Base-by-base conservation (phyloP, 2,888 invertebrate genomes). In the Platycheirus rosarum region DNA sequence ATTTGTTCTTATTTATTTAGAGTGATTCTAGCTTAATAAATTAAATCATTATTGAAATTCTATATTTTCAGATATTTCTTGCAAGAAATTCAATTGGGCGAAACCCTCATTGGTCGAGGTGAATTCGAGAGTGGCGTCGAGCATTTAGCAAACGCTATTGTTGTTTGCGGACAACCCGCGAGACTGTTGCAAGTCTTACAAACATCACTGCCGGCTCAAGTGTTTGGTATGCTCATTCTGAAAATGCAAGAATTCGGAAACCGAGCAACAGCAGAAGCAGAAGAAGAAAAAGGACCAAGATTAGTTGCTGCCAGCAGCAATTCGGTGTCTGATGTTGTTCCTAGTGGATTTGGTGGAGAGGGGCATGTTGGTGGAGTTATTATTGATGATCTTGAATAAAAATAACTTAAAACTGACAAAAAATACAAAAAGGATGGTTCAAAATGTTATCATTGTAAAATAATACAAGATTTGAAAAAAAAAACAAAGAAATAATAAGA, bases 141-240 rank as follows among this genome's bases (percentile, higher is more conserved):
- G 90, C 99, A 99, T 92, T 93, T 99, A 85, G 96, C 97, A 46
- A 98, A 97, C 91, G 99, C 99, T 7, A 96, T 99, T n/a, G 96
- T 97, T 2, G 96, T 99, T 23, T 99, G 99, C 89, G 98, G 98
- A 9, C 98, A 99, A 85, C 91, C 91, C 23, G 88, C 90, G 51
- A 88, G 90, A 62, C 85, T 91, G 11, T 85, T 91, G 60, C 90
- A 90, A 87, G 89, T 90, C 79, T 93, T 99, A 66, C 97, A 98
- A 91, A 97, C 98, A 91, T 98, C 98, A 35, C 93, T 99, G 91
- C 98, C 99, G 70, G 96, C 97, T 16, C 96, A 96, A 88, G 96
- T 98, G 90, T 99, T 98, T 93, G 95, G 96, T 87, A 92, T 97
- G 87, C 93, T 98, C 23, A 92, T 98, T 84, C 94, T 97, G 90